Conservation (phyloP, 2,113 vertebrate genomes). For the Scophthalmus maximus region DNA sequence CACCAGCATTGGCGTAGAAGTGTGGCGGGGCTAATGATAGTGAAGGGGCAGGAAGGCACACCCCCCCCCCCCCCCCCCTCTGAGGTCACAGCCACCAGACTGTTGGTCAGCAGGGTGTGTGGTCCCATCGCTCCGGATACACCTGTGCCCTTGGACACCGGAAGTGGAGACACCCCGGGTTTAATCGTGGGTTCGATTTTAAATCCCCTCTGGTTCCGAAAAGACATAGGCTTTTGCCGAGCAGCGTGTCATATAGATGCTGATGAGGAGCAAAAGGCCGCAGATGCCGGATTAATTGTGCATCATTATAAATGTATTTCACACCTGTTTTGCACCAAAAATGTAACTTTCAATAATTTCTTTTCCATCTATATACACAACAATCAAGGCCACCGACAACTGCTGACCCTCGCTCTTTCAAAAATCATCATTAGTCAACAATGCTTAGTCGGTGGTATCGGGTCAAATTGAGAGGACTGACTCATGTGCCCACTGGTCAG, state of each 20-base stretch:
- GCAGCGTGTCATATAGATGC: conserved; percentile 23
- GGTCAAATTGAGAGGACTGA: conserved; percentile 23
- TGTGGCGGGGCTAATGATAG: conserved; percentile 79
- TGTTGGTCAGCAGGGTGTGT: conserved; percentile 72
- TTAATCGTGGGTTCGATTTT: conserved; percentile 52
- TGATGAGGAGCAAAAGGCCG: neutral
- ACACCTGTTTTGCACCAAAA: neutral
- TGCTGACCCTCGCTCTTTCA: conserved; percentile 22
- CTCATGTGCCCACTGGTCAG: conserved; percentile 24
- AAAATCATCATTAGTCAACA: conserved; percentile 48
- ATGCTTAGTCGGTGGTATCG: neutral
- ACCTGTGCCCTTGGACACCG: conserved; percentile 73
- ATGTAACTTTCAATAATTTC: neutral
- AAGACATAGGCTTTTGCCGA: conserved; percentile 46
- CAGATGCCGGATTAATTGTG: conserved; percentile 11
- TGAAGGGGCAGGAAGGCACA: conserved; percentile 61
- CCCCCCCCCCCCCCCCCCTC: conserved; percentile 43
- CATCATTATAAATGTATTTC: neutral
- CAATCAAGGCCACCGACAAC: neutral
- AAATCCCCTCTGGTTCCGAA: conserved; percentile 32
- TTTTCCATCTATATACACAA: conserved; percentile 20
- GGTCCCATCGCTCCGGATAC: conserved; percentile 69
- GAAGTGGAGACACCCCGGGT: conserved; percentile 59
- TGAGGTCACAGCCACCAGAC: conserved; percentile 67
- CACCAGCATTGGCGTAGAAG: conserved; percentile 63